Evolutionary conservation across 1,140 invertebrate genomes (phyloP), one percentile per base, ranked within the genome.

Genomic region (Brachionus calyciflorus): DNA sequence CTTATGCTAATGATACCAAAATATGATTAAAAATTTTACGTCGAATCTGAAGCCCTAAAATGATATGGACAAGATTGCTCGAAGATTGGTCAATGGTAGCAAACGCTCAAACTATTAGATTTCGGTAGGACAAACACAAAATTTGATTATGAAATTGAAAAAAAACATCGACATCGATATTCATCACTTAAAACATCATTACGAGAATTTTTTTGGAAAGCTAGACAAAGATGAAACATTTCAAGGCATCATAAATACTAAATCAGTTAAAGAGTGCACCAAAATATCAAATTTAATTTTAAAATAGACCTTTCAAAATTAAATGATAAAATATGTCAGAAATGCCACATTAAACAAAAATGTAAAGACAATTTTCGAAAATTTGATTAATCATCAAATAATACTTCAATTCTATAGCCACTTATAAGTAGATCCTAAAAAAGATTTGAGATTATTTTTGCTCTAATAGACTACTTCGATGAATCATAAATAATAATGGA

Each of bases 341-440:
- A 51, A 51, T 51, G 48, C 17, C 48, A 19, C 24, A 51, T 19
- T 51, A 21, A 19, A 51, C 24, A 21, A 51, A 51, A 51, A 19
- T 19, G n/a, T 51, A 51, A 6, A 51, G 3, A 51, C 48, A 51
- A 21, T 51, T 19, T 51, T 51, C 24, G 48, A 5, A 21, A 51
- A 51, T 19, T 19, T 51, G 48, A 51, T 51, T 19, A 51, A 51
- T 21, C 48, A 51, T 51, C 48, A 51, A 51, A 51, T 51, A 51
- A n/a, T n/a, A n/a, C n/a, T n/a, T n/a, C n/a, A n/a, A n/a, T n/a
- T n/a, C n/a, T n/a, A n/a, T n/a, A n/a, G n/a, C n/a, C n/a, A n/a
- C n/a, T n/a, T n/a, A n/a, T n/a, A n/a, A n/a, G n/a, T n/a, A n/a
- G n/a, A n/a, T n/a, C n/a, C n/a, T n/a, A n/a, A n/a, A n/a, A n/a